Conservation (phyloP, 2,888 invertebrate species). For the Pristionchus entomophagus region DNA sequence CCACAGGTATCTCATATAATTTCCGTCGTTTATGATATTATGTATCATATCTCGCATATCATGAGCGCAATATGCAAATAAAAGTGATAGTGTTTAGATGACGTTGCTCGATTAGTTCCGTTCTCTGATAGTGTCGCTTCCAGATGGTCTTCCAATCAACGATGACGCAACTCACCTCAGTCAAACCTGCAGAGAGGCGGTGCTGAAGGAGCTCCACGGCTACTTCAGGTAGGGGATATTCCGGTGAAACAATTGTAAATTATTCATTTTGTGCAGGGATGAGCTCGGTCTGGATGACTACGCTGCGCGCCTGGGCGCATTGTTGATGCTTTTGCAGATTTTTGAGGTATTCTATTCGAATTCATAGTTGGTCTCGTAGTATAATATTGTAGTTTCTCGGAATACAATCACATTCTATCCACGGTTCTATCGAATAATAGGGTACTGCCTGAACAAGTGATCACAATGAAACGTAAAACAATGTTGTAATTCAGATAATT, state of each 20-base stretch:
- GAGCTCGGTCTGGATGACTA: background rate
- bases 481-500: too few species aligned
- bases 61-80: too few species aligned
- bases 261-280: background rate
- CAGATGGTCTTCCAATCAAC: background rate
- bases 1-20: background rate
- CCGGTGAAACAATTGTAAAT: too few species aligned
- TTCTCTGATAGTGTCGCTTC: too few species aligned
- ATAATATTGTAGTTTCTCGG: background rate
- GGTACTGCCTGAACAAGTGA: too few species aligned
- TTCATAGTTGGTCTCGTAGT: background rate
- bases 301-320: background rate
- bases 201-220: background rate
- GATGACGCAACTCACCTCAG: background rate
- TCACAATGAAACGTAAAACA: too few species aligned
- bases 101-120: too few species aligned
- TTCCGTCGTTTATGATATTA: too few species aligned
- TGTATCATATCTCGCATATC: too few species aligned
- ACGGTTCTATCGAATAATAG: too few species aligned
- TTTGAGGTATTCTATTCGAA: conserved; percentile 1
- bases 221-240: background rate
- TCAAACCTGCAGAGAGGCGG: background rate
- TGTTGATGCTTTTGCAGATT: background rate
- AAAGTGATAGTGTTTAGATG: too few species aligned
- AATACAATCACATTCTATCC: too few species aligned